Evolutionary conservation across 2,113 vertebrate species (phyloP), one percentile per base, ranked within the genome.

Genomic region (Lepus europaeus): DNA sequence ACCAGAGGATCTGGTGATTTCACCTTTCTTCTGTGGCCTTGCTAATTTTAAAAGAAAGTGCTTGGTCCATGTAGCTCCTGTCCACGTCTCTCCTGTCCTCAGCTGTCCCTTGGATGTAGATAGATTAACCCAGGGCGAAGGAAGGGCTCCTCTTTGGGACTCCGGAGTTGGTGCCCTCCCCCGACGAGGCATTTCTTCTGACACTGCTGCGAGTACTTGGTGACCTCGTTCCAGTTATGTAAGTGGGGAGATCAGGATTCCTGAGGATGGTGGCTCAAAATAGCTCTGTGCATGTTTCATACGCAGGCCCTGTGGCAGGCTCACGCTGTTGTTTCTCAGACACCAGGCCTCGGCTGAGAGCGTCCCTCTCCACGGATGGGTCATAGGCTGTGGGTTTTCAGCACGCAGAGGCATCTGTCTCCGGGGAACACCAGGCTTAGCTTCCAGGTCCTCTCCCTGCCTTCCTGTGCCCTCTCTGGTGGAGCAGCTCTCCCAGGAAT

Each of bases 141-240:
- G 9, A 6, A 23, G 51, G 29, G 6, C 25, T 36, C 4, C 33
- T 25, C 25, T 19, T 22, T 51, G 33, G 0, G 51, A 36, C 31
- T 13, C 45, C 36, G 19, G 27, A 4, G 13, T 61, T n/a, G 9
- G 7, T 29, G 12, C 12, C 29, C 69, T 39, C 83, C n/a, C 33
- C 53, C 14, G 49, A 17, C 22, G 59, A 14, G 25, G 56, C n/a
- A 12, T 5, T 25, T 83, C 51, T 39, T 72, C 81, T 27, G 22
- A 66, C 59, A 61, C 10, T 49, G 92, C 81, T 85, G 86, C 74
- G 90, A 77, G 90, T 89, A 96, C 74, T 91, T 87, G 88, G 89
- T 92, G 95, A 97, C 96, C 97, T 96, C 72, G 59, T 95, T 98
- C 61, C 53, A 66, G 13, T 78, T 89, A 63, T 0, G 0, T 74